Percentiles rank a stretch among this genome's conserved stretches.
Conservation (phyloP, 2,797 vertebrate genomes). For the Cyclopterus lumpus region DNA sequence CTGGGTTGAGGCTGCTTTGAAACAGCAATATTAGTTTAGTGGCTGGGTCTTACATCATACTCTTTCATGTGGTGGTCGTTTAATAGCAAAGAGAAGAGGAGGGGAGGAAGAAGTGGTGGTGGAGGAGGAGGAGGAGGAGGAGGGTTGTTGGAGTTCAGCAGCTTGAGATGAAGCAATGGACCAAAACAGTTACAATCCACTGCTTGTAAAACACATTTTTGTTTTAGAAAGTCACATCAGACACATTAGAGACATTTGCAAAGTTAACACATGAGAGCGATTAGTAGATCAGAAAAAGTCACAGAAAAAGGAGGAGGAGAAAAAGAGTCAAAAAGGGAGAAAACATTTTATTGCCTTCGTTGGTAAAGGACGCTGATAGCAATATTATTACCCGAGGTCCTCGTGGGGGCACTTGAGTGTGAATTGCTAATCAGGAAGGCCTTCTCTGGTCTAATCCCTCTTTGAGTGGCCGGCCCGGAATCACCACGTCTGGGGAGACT, state of each 20-base stretch:
- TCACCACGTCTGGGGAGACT: slow-evolving; percentile 90
- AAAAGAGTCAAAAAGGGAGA: slow-evolving; percentile 49
- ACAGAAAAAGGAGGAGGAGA: slow-evolving; percentile 10
- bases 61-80: slow-evolving; percentile 79
- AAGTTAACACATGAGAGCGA: slow-evolving; percentile 31
- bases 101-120: slow-evolving; percentile 33
- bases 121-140: slow-evolving; percentile 1
- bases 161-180: slow-evolving; percentile 60
- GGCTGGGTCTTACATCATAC: slow-evolving; percentile 76
- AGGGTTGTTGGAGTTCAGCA: slow-evolving; percentile 44
- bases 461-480: slow-evolving; percentile 95
- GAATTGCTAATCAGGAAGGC: slow-evolving; percentile 96
- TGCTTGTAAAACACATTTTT: slow-evolving; percentile 44
- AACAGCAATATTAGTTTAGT: slow-evolving; percentile 74
- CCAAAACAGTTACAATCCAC: slow-evolving; percentile 60
- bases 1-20: slow-evolving; percentile 65
- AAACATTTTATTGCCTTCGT: slow-evolving; percentile 67
- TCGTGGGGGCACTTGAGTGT: slow-evolving; percentile 92
- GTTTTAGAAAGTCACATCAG: slow-evolving; percentile 41
- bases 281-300: slow-evolving; percentile 39
- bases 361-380: slow-evolving; percentile 84
- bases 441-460: slow-evolving; percentile 93
- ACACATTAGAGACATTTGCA: slow-evolving; percentile 14
- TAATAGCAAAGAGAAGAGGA: slow-evolving; percentile 55
- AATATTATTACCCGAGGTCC: slow-evolving; percentile 92